Conservation (phyloP, 2,113 vertebrate genomes). For the Rhodinocichla rosea region DNA sequence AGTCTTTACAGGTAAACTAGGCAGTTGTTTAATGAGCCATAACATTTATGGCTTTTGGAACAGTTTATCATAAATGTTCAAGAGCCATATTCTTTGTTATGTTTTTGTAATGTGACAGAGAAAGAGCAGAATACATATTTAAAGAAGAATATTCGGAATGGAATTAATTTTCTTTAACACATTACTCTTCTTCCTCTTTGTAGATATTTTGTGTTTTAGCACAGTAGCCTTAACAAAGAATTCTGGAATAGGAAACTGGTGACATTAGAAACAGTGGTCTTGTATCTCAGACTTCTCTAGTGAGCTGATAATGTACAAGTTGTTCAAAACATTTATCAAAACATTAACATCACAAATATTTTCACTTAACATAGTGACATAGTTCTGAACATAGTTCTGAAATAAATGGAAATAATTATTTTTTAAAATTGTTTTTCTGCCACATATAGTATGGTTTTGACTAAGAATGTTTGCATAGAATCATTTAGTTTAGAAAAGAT, state of each 20-base stretch:
- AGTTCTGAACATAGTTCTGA: background rate
- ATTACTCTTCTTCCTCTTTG: background rate
- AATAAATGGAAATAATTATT: background rate
- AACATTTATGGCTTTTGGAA: background rate
- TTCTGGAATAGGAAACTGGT: background rate
- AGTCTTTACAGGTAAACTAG: background rate
- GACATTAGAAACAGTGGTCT: background rate
- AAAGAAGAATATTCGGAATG: background rate
- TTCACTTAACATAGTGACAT: background rate
- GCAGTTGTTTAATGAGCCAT: background rate
- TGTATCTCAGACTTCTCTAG: background rate
- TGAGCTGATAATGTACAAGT: background rate
- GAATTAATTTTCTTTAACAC: background rate
- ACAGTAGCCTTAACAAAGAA: background rate
- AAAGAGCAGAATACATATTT: background rate
- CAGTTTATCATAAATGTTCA: background rate
- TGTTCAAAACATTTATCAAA: background rate
- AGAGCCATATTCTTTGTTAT: background rate
- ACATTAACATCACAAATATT: background rate
- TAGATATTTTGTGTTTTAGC: background rate
- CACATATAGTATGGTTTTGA: background rate
- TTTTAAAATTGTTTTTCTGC: background rate
- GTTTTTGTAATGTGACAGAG: background rate
- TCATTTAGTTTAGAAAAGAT: background rate
- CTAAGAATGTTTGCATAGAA: background rate